Base-by-base conservation (phyloP, 2,113 vertebrate species). In the Stegastes partitus region DNA sequence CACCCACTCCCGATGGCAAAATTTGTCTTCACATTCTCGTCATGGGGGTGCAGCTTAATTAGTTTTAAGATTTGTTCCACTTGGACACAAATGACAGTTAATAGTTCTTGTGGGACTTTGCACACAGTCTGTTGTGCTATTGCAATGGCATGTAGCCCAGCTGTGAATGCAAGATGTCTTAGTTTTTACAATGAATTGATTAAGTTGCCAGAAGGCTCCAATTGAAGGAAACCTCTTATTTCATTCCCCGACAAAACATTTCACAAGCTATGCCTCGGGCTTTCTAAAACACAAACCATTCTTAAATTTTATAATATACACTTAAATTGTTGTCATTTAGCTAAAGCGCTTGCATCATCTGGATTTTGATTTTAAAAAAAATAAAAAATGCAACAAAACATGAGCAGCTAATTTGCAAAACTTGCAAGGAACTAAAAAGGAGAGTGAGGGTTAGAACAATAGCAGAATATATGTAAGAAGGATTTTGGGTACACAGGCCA, bases 51-150 rank as follows among this genome's bases (percentile, higher is more conserved):
- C 72, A 66, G 56, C 82, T 90, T 91, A 91, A 93, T 92, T 92
- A 89, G 76, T 89, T 91, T 78, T 82, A 88, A 89, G 79, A 90
- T 89, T 88, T 89, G 90, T 86, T 93, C 92, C 82, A 90, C 82
- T 93, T 91, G 89, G 86, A 91, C 83, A 83, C 83, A 81, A 83
- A 91, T 81, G 81, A 87, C 83, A 85, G 87, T 76, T 89, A 93
- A 91, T 91, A 80, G 83, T 90, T 87, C 85, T 90, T 82, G 69
- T 75, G 90, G 86, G 90, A 90, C 64, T 90, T 74, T 82, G 74
- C 77, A 63, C 56, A 68, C 86, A 82, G 72, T 85, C 89, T 89
- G 87, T 80, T 34, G 74, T 67, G 74, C 77, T 83, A 47, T 79
- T 85, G 77, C 70, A 83, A 84, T 82, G 82, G 82, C 76, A 65